These are phyloP conservation scores for Saturnia pavonia DNA, from an alignment of 2,888 invertebrate genomes.

Conservation along the genomic window DNA sequence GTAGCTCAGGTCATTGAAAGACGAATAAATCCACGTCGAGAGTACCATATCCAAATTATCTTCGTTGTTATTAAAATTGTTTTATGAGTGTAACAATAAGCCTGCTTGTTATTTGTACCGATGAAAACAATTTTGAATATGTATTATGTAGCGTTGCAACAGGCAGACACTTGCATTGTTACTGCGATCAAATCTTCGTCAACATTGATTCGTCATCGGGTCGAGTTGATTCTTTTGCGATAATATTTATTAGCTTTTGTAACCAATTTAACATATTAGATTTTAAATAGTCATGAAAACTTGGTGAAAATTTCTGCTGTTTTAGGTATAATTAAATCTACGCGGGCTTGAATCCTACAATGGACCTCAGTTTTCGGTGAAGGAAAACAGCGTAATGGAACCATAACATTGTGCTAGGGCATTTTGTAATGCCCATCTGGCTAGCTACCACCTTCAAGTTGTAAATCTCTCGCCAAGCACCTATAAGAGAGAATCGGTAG, in stretches of 20 bases:
- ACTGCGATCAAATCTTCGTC: conserved; percentile 35
- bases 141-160: conserved; percentile 37
- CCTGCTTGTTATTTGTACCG: conserved; percentile 25
- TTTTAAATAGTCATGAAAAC: neutral
- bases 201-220: conserved; percentile 41
- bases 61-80: neutral
- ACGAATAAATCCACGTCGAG: neutral
- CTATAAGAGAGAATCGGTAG: too few species aligned
- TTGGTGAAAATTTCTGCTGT: neutral
- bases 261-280: neutral
- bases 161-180: conserved; percentile 35
- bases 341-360: too few species aligned
- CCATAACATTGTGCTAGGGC: too few species aligned
- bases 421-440: too few species aligned
- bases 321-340: too few species aligned
- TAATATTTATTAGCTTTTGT: conserved; percentile 4
- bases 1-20: neutral
- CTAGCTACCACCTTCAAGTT: too few species aligned
- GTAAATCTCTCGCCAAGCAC: too few species aligned
- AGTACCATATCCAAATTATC: neutral
- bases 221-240: conserved; percentile 26
- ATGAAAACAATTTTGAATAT: conserved; percentile 38
- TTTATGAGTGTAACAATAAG: neutral
- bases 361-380: too few species aligned
- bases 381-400: too few species aligned